Evolutionary conservation across 2,888 invertebrate species (phyloP), one percentile per base, ranked within the genome.

Genomic region (Cheilosia variabilis): DNA sequence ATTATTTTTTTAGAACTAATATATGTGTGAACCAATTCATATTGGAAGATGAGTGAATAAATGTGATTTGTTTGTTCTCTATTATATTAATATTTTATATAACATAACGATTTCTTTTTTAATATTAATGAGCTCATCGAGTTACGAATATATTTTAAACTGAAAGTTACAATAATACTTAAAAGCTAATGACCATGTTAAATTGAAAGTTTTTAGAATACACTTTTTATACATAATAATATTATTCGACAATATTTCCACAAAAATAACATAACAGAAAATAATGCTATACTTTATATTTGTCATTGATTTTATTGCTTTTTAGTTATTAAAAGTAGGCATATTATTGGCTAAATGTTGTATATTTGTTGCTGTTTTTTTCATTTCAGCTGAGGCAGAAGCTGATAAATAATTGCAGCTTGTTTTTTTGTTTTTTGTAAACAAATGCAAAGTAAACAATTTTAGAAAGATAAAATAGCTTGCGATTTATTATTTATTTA

Each of bases 21-120:
- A 55, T 13, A 19, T 27, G 17, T 9, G 19, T 68, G 34, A 41
- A 50, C 22, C 5, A 55, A 57, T 65, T 65, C 22, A 53, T 82
- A 60, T 72, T 82, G 72, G 82, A 82, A 82, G 82, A 77, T 82
- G 60, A 71, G 65, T 65, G 52, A 55, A 76, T 10, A 53, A 68
- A 75, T 75, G 50, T 55, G 22, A 37, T 55, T 27, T 55, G 15
- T 55, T 43, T 65, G 24, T 43, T 65, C 41, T 22, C 10, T 58
- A 43, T 31, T 10, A 31, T 17, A 22, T 62, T 47, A 24, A 53
- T 52, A 41, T 65, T 37, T 17, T 2, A 5, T 45, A 45, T 4
- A 17, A 5, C 0, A 50, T 73, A 62, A 4, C 22, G 3, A 41
- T 52, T 15, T 41, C 24, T 24, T 52, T 7, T 45, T 13, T 62